Base-by-base conservation (phyloP, 1,140 invertebrate genomes). In the Listronotus oregonensis region DNA sequence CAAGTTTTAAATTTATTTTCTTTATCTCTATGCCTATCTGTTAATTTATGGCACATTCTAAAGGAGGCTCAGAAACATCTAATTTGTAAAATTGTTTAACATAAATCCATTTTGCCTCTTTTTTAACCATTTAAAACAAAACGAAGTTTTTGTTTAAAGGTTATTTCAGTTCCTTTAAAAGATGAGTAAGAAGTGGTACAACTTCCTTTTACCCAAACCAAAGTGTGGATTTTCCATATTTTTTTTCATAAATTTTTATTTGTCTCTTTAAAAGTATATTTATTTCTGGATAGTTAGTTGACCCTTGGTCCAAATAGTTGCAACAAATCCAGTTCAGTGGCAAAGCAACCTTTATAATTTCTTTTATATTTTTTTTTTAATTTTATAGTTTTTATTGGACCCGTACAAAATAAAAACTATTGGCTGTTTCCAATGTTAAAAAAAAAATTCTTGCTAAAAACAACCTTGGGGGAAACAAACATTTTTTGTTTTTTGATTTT, bases 101-200 rank as follows among this genome's bases (percentile, higher is more conserved):
- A 50, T 66, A 37, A 27, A 17, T 31, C 64, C 68, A 69, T 39
- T 67, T 69, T 27, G 21, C 68, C 34, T 63, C 32, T 46, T 40
- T 62, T 7, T 18, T 32, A 17, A 27, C 34, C 44, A 49, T 63
- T 55, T n/a, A 44, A n/a, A 11, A 10, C 37, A 39, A 47, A 70
- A 32, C 42, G 21, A 43, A 64, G 49, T 47, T 70, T 34, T 67
- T 67, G 51, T 44, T 57, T 6, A 64, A 40, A 9, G 67, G 15
- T 67, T 70, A 65, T 78, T 75, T 31, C 73, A 37, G 18, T 9
- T 5, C 46, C 5, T n/a, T 7, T 77, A 78, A 66, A 12, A 79
- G 52, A 57, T 79, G 75, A 59, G 75, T 73, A 68, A 64, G 75
- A 10, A 75, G 54, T 12, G 74, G 75, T 31, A 75, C 31, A 21